phyloP scores from a whole-genome alignment of 2,888 invertebrate species.

The Pristionchus mayeri region DNA sequence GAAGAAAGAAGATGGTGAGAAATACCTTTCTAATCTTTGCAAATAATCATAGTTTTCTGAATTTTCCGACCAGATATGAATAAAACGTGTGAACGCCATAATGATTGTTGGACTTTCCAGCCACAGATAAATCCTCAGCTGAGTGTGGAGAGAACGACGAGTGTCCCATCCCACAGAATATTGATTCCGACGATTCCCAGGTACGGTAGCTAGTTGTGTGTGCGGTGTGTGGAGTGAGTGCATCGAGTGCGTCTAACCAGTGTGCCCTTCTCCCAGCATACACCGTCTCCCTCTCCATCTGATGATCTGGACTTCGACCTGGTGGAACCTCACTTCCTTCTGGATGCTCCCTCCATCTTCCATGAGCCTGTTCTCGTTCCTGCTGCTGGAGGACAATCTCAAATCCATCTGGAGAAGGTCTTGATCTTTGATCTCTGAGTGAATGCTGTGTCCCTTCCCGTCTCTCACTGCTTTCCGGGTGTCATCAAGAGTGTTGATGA shows the following conservation, averaged over 20 bases:
- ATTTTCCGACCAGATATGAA: too few species aligned
- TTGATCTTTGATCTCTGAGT: constrained; percentile 36
- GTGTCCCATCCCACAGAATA: background rate
- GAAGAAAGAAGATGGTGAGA: background rate
- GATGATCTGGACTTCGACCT: background rate
- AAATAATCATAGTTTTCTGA: too few species aligned
- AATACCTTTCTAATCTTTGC: too few species aligned
- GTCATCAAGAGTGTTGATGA: background rate
- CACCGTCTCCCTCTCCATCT: background rate
- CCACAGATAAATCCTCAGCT: background rate
- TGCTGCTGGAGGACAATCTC: background rate
- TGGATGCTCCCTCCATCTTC: background rate
- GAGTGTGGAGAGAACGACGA: constrained; percentile 5
- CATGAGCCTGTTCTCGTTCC: constrained; percentile 7
- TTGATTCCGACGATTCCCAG: background rate
- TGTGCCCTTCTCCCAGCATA: constrained; percentile 3
- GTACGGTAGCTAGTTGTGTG: constrained; percentile 30
- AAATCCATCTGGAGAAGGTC: constrained; percentile 10
- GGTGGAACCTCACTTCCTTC: constrained; percentile 16
- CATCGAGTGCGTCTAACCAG: constrained; percentile 14
- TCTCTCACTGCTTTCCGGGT: background rate
- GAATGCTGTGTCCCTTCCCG: constrained; percentile 11
- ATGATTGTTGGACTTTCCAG: background rate
- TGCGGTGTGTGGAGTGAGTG: constrained; percentile 18
- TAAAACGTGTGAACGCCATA: too few species aligned